These are phyloP conservation scores for Ernsta delagoae DNA, from an alignment of 2,888 invertebrate species.

Conservation along the genomic window DNA sequence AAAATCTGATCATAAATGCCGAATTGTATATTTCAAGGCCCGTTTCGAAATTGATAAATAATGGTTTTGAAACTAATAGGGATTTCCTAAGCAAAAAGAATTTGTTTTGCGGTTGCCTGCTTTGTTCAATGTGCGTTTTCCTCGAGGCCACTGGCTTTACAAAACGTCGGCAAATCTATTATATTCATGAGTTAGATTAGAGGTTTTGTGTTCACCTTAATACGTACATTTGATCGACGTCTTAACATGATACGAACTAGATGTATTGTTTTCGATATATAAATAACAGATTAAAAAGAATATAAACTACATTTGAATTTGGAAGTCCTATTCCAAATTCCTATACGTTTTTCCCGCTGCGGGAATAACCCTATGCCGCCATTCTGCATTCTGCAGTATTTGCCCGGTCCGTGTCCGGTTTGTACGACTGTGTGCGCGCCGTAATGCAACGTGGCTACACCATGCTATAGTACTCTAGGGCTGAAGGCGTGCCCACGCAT, in stretches of 20 bases:
- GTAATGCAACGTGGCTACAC: slow-evolving; percentile 59
- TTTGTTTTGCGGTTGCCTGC: slow-evolving; percentile 51
- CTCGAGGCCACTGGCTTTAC: slow-evolving; percentile 74
- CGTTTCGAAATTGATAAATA: slow-evolving; percentile 36
- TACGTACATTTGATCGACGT: not conserved
- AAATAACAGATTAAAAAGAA: too few relatives aligned
- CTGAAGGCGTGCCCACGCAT: slow-evolving; percentile 66
- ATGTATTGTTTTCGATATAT: not conserved
- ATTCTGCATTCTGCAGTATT: slow-evolving; percentile 51
- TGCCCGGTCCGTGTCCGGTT: slow-evolving; percentile 38
- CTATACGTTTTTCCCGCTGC: not conserved
- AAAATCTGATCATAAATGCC: not conserved
- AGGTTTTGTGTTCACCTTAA: slow-evolving; percentile 47
- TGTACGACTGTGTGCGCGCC: slow-evolving; percentile 32
- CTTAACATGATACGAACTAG: not conserved
- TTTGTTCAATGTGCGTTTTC: slow-evolving; percentile 74
- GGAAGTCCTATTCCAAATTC: not conserved
- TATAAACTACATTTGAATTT: not conserved
- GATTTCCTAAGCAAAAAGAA: slow-evolving; percentile 42
- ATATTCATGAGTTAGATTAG: slow-evolving; percentile 52
- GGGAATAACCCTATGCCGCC: slow-evolving; percentile 44
- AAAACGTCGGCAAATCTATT: slow-evolving; percentile 73
- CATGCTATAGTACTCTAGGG: slow-evolving; percentile 57
- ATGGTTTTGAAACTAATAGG: slow-evolving; percentile 39
- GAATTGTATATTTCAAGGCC: not conserved